Percentiles rank a stretch among this genome's conserved stretches.
phyloP scores from a whole-genome alignment of 2,888 invertebrate species.

The Allacma fusca region DNA sequence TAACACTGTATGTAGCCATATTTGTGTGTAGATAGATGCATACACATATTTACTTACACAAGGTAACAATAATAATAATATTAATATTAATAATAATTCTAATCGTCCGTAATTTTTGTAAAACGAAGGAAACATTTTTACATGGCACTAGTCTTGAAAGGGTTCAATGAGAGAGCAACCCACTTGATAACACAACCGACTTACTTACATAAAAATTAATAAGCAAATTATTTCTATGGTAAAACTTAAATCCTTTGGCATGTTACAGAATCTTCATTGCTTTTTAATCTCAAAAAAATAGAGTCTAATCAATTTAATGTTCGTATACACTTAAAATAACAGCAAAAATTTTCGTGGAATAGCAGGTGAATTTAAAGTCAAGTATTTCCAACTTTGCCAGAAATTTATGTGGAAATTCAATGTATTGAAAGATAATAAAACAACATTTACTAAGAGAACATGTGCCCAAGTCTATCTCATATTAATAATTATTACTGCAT shows the following conservation, averaged over 20 bases:
- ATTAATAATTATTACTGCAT: too few species aligned
- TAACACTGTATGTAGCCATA: not conserved
- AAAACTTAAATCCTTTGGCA: too few species aligned
- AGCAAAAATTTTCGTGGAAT: not conserved
- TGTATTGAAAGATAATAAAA: not conserved
- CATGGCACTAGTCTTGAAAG: not conserved
- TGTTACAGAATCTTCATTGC: too few species aligned
- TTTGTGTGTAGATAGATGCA: not conserved
- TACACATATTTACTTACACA: not conserved
- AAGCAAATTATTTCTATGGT: too few species aligned
- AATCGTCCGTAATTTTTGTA: conserved; percentile 8
- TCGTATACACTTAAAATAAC: not conserved
- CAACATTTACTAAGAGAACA: not conserved
- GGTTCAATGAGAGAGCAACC: too few species aligned
- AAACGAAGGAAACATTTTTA: not conserved
- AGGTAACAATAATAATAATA: too few species aligned
- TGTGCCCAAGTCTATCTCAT: too few species aligned
- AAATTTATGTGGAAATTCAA: not conserved
- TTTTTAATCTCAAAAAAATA: too few species aligned
- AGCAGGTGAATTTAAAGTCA: not conserved
- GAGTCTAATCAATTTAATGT: not conserved
- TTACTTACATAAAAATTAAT: too few species aligned
- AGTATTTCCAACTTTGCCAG: not conserved
- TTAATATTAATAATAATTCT: not conserved
- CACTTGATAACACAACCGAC: too few species aligned